Percentiles rank a stretch among this genome's conserved stretches.
Evolutionary conservation across 2,113 vertebrate species (phyloP).

Genomic region (Embiotoca jacksoni): DNA sequence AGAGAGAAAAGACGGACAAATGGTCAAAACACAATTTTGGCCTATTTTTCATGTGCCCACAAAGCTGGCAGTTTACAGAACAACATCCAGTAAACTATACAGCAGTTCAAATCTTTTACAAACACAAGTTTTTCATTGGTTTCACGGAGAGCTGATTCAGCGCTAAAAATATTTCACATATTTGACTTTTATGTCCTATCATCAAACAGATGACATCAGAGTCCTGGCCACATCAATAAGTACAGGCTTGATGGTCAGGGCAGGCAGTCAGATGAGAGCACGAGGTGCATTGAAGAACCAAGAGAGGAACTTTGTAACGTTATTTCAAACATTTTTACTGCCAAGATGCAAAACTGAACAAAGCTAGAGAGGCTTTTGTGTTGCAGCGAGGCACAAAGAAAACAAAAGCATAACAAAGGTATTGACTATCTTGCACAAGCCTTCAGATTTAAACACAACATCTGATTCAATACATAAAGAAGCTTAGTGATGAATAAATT

Average conservation of each 20-base stretch:
- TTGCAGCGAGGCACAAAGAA: background rate
- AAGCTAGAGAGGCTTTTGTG: background rate
- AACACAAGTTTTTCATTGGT: no score
- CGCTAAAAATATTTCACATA: no score
- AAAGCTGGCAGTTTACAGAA: no score
- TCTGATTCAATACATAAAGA: constrained; percentile 24
- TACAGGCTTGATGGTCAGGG: background rate
- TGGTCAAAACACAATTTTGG: constrained; percentile 8
- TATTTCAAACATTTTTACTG: background rate
- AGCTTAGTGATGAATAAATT: constrained; percentile 29
- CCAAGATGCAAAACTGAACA: background rate
- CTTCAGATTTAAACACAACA: constrained; percentile 30
- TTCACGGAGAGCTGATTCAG: no score
- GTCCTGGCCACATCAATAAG: background rate
- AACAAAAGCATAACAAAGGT: constrained; percentile 21
- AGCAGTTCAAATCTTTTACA: no score
- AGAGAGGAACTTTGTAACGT: background rate
- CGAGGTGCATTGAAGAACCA: background rate
- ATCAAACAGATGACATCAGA: constrained; percentile 1
- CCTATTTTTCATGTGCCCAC: background rate
- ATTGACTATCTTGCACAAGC: background rate
- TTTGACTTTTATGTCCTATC: background rate
- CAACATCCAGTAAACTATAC: no score
- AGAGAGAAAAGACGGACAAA: constrained; percentile 29
- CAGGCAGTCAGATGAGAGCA: background rate